phyloP scores from a whole-genome alignment of 1,140 invertebrate species.

The Metaphire vulgaris region DNA sequence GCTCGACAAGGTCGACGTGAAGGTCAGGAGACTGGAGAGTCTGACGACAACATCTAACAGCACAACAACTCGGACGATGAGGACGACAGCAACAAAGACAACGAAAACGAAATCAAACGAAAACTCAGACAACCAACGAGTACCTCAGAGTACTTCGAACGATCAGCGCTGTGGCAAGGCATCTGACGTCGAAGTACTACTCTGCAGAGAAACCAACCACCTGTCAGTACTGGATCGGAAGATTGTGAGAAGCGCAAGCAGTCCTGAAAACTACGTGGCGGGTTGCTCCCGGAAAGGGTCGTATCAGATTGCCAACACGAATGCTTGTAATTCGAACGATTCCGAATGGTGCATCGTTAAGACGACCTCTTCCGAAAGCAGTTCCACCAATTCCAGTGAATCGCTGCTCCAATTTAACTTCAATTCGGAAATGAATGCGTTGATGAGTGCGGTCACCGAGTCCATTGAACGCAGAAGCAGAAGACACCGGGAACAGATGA shows the following conservation, averaged over 20 bases:
- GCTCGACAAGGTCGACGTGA: constrained; percentile 9
- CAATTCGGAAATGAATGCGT: too few relatives aligned
- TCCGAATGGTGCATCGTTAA: neutral
- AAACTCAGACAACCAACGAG: neutral
- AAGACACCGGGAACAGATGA: neutral
- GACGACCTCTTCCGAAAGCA: neutral
- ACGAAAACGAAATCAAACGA: neutral
- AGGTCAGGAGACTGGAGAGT: neutral
- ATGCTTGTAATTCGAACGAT: neutral
- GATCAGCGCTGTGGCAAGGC: too few relatives aligned
- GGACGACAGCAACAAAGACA: too few relatives aligned
- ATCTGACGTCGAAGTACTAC: neutral
- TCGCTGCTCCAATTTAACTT: neutral
- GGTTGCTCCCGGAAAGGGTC: neutral
- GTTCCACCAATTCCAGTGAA: neutral
- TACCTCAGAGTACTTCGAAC: neutral
- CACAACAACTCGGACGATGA: too few relatives aligned
- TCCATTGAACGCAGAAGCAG: too few relatives aligned
- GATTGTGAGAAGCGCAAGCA: neutral
- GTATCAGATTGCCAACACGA: too few relatives aligned
- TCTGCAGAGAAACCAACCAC: neutral
- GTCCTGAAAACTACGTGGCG: neutral
- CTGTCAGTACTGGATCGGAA: neutral
- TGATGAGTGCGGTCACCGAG: too few relatives aligned
- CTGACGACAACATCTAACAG: too few relatives aligned